Base-by-base conservation (phyloP, 1,140 invertebrate species). In the Trichogramma pretiosum region DNA sequence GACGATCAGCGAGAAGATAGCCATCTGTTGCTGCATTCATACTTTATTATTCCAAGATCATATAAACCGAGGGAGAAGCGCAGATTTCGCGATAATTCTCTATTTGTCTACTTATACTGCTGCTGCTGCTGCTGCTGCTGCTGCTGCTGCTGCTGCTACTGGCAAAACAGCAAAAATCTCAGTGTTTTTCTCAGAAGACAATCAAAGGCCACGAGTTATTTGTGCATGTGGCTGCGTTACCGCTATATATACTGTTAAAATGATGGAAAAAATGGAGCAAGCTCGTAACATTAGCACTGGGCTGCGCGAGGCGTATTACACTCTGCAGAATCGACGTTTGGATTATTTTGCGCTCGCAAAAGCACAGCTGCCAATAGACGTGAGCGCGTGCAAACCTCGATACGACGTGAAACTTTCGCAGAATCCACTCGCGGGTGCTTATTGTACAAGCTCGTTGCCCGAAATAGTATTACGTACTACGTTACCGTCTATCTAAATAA, bases 301-400 rank as follows among this genome's bases (percentile, higher is more conserved):
- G n/a, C n/a, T n/a, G n/a, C n/a, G n/a, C n/a, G n/a, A n/a, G n/a
- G n/a, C n/a, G n/a, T n/a, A n/a, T n/a, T n/a, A n/a, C n/a, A n/a
- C n/a, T 26, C 16, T 41, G 44, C 37, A 44, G 36, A 30, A 46
- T 38, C 44, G 53, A 56, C 36, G 54, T 55, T 67, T 64, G 42
- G 60, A 58, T 63, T 64, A 63, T 64, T 64, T 64, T 56, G 59
- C 50, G 56, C 58, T 56, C n/a, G n/a, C n/a, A n/a, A n/a, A n/a
- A n/a, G n/a, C n/a, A n/a, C n/a, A n/a, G n/a, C n/a, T n/a, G n/a
- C n/a, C n/a, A n/a, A n/a, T n/a, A n/a, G n/a, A n/a, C n/a, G n/a
- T n/a, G n/a, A n/a, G n/a, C n/a, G n/a, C n/a, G n/a, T n/a, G n/a
- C n/a, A n/a, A n/a, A n/a, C n/a, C n/a, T n/a, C n/a, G n/a, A n/a